These are phyloP conservation scores for Vireo griseus DNA, from an alignment of 2,797 vertebrate species.

Conservation along the genomic window DNA sequence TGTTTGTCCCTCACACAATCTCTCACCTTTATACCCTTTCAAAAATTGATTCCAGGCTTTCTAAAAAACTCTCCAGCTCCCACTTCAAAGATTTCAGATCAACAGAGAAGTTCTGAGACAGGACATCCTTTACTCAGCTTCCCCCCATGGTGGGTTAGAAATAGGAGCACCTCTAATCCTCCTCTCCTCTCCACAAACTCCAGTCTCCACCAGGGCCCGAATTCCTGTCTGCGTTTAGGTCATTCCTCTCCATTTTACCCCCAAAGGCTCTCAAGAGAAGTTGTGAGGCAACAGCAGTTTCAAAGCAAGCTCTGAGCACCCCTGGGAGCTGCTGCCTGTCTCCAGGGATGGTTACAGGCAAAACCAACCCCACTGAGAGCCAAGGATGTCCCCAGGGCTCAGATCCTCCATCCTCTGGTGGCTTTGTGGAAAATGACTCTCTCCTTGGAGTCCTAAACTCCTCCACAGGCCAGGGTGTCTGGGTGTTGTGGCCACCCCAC, in stretches of 20 bases:
- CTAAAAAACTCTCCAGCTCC: neutral
- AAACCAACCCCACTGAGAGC: accelerated
- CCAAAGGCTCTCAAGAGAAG: neutral
- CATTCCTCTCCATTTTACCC: neutral
- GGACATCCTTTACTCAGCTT: neutral
- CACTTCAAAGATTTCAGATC: neutral
- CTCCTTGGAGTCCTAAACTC: neutral
- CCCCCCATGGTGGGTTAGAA: neutral
- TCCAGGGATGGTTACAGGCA: neutral
- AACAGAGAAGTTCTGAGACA: neutral
- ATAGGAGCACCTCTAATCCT: neutral
- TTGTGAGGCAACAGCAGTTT: neutral
- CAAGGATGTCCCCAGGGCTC: neutral
- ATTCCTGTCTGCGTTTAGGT: neutral
- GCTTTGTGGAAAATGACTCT: neutral
- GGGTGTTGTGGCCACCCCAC: neutral
- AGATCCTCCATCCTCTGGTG: neutral
- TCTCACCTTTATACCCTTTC: slow-evolving; percentile 13
- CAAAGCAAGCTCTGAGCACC: neutral
- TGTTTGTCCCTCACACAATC: slow-evolving; percentile 4
- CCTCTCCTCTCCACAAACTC: neutral
- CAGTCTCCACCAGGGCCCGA: neutral
- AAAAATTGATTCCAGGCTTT: slow-evolving; percentile 35
- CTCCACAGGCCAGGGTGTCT: neutral
- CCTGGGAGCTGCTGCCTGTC: neutral